phyloP scores from a whole-genome alignment of 2,113 vertebrate species.

The Cynocephalus volans region DNA sequence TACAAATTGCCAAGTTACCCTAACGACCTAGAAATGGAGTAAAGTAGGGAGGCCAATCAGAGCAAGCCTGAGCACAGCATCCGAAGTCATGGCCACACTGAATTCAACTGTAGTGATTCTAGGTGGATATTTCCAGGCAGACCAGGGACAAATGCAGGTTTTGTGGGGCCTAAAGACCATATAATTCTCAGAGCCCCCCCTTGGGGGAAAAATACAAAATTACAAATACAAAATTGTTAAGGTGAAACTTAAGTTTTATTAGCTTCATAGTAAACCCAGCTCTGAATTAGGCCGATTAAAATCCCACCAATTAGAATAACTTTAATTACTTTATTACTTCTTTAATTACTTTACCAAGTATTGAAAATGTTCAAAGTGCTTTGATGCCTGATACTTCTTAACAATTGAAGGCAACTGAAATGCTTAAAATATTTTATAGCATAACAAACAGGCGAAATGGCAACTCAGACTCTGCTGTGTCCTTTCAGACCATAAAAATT shows the following conservation, averaged over 20 bases:
- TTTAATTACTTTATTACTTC: slow-evolving; percentile 39
- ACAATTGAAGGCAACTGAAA: neutral
- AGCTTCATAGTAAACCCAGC: slow-evolving; percentile 26
- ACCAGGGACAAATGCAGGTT: neutral
- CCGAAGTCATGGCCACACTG: neutral
- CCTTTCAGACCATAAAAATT: slow-evolving; percentile 33
- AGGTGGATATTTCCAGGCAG: neutral
- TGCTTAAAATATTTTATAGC: slow-evolving; percentile 57
- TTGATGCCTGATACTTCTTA: slow-evolving; percentile 30
- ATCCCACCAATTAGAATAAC: neutral
- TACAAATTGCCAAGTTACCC: neutral
- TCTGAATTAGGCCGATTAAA: slow-evolving; percentile 50
- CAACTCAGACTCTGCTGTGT: neutral
- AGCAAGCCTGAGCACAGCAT: neutral
- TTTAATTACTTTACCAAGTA: neutral
- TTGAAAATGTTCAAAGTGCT: neutral
- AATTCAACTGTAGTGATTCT: neutral
- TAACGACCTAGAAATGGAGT: neutral
- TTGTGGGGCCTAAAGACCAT: neutral
- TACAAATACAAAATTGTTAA: neutral
- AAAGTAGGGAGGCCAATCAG: neutral
- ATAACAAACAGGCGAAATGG: neutral
- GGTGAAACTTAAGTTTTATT: slow-evolving; percentile 16
- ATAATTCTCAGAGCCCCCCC: neutral
- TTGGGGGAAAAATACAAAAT: neutral